Conservation (phyloP, 2,888 invertebrate species). For the Lithophane ornitopus region DNA sequence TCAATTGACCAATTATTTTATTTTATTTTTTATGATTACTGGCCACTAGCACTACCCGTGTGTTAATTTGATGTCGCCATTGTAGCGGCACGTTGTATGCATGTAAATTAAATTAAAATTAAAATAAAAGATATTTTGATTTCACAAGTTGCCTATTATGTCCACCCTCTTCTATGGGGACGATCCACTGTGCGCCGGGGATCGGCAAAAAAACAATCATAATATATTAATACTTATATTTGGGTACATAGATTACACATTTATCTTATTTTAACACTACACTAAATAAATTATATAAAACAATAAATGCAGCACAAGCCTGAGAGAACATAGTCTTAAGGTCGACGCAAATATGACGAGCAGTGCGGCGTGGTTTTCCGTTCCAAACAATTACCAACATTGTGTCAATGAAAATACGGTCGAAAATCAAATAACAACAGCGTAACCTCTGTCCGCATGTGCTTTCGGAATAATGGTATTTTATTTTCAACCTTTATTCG, state of each 20-base stretch:
- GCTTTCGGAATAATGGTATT: too few species aligned
- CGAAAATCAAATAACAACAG: neutral
- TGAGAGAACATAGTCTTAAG: constrained; percentile 38
- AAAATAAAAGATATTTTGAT: too few species aligned
- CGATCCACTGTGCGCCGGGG: too few species aligned
- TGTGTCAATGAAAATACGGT: neutral
- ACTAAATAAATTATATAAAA: constrained; percentile 36
- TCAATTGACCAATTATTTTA: too few species aligned
- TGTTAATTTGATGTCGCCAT: too few species aligned
- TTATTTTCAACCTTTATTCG: neutral
- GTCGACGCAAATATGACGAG: neutral
- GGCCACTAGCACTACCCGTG: too few species aligned
- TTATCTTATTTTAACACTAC: constrained; percentile 18
- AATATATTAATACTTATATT: constrained; percentile 42
- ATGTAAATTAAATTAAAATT: too few species aligned
- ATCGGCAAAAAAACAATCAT: constrained; percentile 29
- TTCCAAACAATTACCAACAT: neutral
- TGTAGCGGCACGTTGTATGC: too few species aligned
- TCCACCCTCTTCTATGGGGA: too few species aligned
- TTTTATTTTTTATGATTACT: too few species aligned
- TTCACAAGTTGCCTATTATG: too few species aligned
- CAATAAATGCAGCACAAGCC: constrained; percentile 64
- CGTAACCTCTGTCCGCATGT: neutral
- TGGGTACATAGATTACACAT: constrained; percentile 48
- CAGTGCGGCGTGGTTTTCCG: neutral